Percentiles rank a stretch among this genome's conserved stretches.
phyloP scores from a whole-genome alignment of 2,888 invertebrate genomes.

The Microchrysa polita region DNA sequence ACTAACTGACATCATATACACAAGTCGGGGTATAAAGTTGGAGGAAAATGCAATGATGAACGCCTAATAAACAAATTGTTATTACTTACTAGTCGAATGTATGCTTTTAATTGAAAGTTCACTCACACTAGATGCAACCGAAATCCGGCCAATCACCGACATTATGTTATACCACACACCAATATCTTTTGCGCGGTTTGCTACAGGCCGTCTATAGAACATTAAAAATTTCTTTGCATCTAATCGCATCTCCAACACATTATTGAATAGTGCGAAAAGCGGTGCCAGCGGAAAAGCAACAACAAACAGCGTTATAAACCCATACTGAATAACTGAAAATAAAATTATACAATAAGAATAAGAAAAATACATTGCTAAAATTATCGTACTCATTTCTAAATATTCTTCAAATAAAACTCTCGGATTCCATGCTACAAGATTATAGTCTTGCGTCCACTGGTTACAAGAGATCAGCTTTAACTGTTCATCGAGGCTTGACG shows the following conservation, averaged over 20 bases:
- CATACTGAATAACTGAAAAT: conserved; percentile 80
- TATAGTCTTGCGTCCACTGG: conserved; percentile 80
- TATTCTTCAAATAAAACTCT: conserved; percentile 82
- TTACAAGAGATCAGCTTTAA: conserved; percentile 66
- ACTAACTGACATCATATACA: conserved; percentile 69
- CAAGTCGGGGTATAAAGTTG: conserved; percentile 81
- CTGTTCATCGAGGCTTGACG: conserved; percentile 57
- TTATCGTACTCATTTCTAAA: conserved; percentile 79
- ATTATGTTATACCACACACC: conserved; percentile 83
- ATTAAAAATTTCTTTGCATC: conserved; percentile 85
- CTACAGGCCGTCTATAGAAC: conserved; percentile 77
- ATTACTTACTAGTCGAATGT: background rate
- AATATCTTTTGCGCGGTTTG: conserved; percentile 77
- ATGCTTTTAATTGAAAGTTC: conserved; percentile 48
- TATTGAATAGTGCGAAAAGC: conserved; percentile 82
- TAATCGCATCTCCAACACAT: conserved; percentile 82
- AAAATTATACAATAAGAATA: background rate
- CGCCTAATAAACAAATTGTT: conserved; percentile 67
- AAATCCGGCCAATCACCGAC: conserved; percentile 76
- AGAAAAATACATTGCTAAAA: background rate
- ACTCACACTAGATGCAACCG: conserved; percentile 81
- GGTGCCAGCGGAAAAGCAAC: conserved; percentile 88
- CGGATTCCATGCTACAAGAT: conserved; percentile 71
- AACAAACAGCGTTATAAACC: conserved; percentile 86
- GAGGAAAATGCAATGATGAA: conserved; percentile 87